A percentile compares a stretch with the other conserved stretches of the same genome.
Evolutionary conservation across 1,140 invertebrate species (phyloP).

Genomic region (Drosophila obscura): DNA sequence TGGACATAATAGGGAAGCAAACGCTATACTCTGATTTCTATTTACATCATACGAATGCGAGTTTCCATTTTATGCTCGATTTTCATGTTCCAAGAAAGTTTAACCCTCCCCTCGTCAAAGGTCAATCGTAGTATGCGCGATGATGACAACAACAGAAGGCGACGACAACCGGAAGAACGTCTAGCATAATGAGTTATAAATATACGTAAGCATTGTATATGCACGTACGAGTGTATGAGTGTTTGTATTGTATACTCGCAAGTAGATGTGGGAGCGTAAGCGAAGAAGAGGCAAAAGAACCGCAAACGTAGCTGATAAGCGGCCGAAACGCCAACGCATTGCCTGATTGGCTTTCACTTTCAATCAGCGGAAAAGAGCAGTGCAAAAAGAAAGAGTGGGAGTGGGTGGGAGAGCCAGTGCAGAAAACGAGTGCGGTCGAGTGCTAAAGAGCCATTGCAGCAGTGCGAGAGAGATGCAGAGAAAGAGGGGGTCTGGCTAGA

Average conservation of each 20-base stretch:
- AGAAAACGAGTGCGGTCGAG: too few species aligned
- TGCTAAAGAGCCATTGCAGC: too few species aligned
- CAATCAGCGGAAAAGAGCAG: neutral
- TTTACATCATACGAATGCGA: too few species aligned
- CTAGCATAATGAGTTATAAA: slow-evolving; percentile 63
- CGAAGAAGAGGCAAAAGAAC: neutral
- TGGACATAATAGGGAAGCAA: too few species aligned
- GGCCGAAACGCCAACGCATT: slow-evolving; percentile 5
- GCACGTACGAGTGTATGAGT: slow-evolving; percentile 3
- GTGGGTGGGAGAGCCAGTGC: neutral
- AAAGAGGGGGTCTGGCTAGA: neutral
- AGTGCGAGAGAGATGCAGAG: neutral
- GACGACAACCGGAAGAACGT: slow-evolving; percentile 50
- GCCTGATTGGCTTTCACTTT: slow-evolving; percentile 35
- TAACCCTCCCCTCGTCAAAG: slow-evolving; percentile 5
- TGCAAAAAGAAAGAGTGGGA: neutral
- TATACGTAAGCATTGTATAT: slow-evolving; percentile 27
- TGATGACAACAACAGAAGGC: slow-evolving; percentile 9
- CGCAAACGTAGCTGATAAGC: slow-evolving; percentile 23
- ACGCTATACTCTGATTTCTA: too few species aligned
- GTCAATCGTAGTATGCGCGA: slow-evolving; percentile 13
- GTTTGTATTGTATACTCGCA: neutral
- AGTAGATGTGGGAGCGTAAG: neutral
- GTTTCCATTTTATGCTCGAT: too few species aligned
- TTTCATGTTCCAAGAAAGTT: too few species aligned